phyloP scores from a whole-genome alignment of 2,888 invertebrate species.

The Geotrupes spiniger region DNA sequence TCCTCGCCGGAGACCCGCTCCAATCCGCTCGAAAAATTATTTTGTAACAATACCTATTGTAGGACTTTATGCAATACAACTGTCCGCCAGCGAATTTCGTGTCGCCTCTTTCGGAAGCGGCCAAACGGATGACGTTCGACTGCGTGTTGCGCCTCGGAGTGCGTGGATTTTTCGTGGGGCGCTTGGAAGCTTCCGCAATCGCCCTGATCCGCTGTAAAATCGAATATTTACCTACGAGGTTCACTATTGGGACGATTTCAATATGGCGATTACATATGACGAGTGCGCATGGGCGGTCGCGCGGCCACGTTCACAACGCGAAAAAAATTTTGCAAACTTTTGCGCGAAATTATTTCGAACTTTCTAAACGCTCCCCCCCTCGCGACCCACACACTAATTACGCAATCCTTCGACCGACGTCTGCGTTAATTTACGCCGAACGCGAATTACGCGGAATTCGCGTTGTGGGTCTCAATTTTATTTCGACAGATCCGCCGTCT shows the following conservation, averaged over 20 bases:
- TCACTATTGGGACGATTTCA: slow-evolving; percentile 51
- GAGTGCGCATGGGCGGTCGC: slow-evolving; percentile 39
- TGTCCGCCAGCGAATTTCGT: slow-evolving; percentile 5
- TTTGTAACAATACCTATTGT: slow-evolving; percentile 32
- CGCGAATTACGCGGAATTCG: slow-evolving; percentile 12
- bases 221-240: slow-evolving; percentile 51
- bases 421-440: not conserved
- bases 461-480: too few relatives aligned
- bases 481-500: too few relatives aligned
- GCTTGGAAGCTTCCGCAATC: slow-evolving; percentile 14
- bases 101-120: slow-evolving; percentile 7
- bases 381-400: not conserved
- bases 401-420: not conserved
- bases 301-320: slow-evolving; percentile 26
- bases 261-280: slow-evolving; percentile 49
- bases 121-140: slow-evolving; percentile 7
- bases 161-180: slow-evolving; percentile 23
- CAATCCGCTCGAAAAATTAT: slow-evolving; percentile 29
- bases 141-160: slow-evolving; percentile 39
- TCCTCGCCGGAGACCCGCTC: slow-evolving; percentile 14
- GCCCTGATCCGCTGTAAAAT: slow-evolving; percentile 31
- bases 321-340: slow-evolving; percentile 8
- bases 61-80: slow-evolving; percentile 23
- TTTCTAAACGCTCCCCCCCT: slow-evolving; percentile 11
- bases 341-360: not conserved